Conservation (phyloP, 2,888 invertebrate genomes). For the Ischnura elegans region DNA sequence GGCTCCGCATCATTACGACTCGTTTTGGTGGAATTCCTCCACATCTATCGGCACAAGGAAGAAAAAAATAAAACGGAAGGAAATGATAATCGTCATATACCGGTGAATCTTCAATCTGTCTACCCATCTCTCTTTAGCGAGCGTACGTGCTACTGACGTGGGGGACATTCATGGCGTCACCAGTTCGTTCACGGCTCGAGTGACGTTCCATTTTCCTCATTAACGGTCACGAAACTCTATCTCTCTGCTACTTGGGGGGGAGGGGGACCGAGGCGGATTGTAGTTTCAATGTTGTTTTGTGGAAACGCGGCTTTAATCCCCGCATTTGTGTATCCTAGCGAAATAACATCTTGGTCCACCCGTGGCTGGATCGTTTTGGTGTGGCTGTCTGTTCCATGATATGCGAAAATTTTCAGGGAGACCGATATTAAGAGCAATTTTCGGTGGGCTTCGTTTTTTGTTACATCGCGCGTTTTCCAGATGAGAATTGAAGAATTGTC, state of each 20-base stretch:
- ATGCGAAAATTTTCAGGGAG: too few relatives aligned
- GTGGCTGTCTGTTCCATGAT: too few relatives aligned
- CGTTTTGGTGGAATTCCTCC: neutral
- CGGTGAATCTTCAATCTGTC: neutral
- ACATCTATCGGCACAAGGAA: neutral
- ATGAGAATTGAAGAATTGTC: neutral
- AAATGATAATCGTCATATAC: neutral
- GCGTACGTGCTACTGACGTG: neutral
- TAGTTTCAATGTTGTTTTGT: neutral
- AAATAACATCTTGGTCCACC: neutral
- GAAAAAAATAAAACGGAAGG: neutral
- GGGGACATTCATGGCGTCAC: neutral
- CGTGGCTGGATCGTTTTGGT: too few relatives aligned
- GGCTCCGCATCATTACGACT: neutral
- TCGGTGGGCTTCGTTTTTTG: too few relatives aligned
- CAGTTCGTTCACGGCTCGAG: neutral
- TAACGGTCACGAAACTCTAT: neutral
- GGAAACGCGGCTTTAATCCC: neutral
- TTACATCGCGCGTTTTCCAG: neutral
- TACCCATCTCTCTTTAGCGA: too few relatives aligned
- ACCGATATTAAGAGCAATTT: too few relatives aligned
- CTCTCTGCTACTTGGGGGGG: too few relatives aligned
- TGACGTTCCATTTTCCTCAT: constrained; percentile 1
- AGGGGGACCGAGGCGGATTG: neutral
- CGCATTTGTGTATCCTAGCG: neutral